Conservation (phyloP, 2,888 invertebrate species). For the Mythimna albipuncta region DNA sequence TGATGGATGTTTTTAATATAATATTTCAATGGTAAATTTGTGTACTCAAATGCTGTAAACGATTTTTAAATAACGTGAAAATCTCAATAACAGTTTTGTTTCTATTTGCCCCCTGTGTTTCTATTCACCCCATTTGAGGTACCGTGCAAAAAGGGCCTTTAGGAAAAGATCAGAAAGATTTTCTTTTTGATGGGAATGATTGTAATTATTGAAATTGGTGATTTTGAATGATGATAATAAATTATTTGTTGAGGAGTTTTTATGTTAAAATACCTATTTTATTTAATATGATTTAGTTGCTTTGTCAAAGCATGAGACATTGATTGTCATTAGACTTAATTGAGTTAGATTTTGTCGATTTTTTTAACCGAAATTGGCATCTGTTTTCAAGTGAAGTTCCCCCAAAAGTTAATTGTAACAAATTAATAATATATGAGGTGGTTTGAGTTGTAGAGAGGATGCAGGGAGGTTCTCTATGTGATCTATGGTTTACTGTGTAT, state of each 20-base stretch:
- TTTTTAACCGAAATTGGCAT: background rate
- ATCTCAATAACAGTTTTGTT: too few species aligned
- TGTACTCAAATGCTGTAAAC: too few species aligned
- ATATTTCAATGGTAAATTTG: too few species aligned
- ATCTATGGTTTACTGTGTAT: constrained; percentile 52
- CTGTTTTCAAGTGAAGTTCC: constrained; percentile 46
- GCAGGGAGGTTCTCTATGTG: constrained; percentile 57
- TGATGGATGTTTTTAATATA: too few species aligned
- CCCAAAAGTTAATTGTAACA: constrained; percentile 57
- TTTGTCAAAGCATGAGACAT: background rate
- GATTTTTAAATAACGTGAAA: too few species aligned
- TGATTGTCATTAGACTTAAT: constrained; percentile 10
- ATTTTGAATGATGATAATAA: constrained; percentile 6
- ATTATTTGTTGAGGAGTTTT: background rate
- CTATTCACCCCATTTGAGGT: too few species aligned
- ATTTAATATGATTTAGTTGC: background rate
- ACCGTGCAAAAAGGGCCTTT: constrained; percentile 2
- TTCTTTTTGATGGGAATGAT: background rate
- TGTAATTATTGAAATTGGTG: background rate
- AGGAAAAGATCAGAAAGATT: background rate
- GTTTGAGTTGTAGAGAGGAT: constrained; percentile 48
- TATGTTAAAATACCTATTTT: too few species aligned
- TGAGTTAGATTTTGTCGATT: background rate
- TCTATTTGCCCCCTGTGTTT: too few species aligned
- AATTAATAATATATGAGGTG: constrained; percentile 58